A percentile compares a stretch with the other conserved stretches of the same genome.
Evolutionary conservation across 2,797 vertebrate genomes (phyloP).

Genomic region (Alcedo quadribrachys): DNA sequence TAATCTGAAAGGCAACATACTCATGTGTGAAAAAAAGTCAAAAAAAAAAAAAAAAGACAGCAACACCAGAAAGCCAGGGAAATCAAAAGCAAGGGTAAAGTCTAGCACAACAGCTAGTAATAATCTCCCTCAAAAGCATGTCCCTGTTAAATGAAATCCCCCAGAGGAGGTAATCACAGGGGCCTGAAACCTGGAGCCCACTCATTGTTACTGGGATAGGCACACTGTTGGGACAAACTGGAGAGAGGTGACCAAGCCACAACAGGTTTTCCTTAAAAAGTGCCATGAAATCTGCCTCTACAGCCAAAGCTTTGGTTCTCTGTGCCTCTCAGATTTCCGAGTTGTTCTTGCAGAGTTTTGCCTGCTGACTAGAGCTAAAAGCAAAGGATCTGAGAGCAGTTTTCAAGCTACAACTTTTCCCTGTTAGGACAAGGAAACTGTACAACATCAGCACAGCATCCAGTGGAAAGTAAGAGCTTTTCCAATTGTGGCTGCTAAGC

Average conservation of each 20-base stretch:
- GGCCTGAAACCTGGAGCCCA: background rate
- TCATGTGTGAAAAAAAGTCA: rapidly evolving
- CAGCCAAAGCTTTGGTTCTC: rapidly evolving
- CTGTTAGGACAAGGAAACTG: background rate
- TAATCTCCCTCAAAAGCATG: background rate
- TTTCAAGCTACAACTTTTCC: background rate
- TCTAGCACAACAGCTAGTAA: background rate
- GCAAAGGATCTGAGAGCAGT: background rate
- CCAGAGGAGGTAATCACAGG: background rate
- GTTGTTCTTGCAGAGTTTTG: background rate
- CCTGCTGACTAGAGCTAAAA: background rate
- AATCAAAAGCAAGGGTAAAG: background rate
- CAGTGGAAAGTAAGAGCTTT: background rate
- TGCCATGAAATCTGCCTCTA: background rate
- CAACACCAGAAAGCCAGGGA: background rate
- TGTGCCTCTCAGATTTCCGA: background rate
- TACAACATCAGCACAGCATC: background rate
- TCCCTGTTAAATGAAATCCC: background rate
- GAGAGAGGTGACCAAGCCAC: background rate
- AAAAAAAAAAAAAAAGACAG: background rate
- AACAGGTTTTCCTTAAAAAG: background rate
- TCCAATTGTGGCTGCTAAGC: rapidly evolving
- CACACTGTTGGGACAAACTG: background rate
- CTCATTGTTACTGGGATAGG: background rate
- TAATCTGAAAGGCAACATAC: background rate